These are phyloP conservation scores for Drosophila cardini DNA, from an alignment of 1,140 invertebrate genomes.

Conservation along the genomic window DNA sequence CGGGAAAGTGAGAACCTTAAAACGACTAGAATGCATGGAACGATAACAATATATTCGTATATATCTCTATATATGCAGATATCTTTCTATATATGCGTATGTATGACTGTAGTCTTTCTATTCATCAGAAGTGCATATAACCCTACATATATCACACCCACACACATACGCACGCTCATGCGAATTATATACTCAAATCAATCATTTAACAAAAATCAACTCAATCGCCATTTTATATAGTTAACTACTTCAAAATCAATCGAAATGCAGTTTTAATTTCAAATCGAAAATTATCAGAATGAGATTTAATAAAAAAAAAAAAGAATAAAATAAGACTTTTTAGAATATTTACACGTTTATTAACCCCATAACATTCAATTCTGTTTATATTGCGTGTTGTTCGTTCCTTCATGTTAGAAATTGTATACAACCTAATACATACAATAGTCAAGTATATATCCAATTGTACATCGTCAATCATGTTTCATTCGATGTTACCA, in stretches of 20 bases:
- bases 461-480: background rate
- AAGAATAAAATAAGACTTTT: no score
- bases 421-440: background rate
- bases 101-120: conserved; percentile 12
- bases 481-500: background rate
- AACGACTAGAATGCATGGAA: conserved; percentile 30
- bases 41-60: conserved; percentile 11
- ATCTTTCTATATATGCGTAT: conserved; percentile 15
- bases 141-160: background rate
- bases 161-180: conserved; percentile 14
- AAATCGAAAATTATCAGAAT: background rate
- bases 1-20: conserved; percentile 7
- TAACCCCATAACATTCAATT: background rate
- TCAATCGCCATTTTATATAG: conserved; percentile 1
- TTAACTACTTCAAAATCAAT: background rate
- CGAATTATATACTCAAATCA: no score
- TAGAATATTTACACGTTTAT: no score
- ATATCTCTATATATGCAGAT: conserved; percentile 7
- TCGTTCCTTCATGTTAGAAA: background rate
- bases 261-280: background rate
- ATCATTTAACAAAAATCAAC: conserved; percentile 1
- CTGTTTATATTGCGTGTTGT: background rate
- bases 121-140: conserved; percentile 25
- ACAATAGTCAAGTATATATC: background rate
- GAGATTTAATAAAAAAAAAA: background rate